Conservation (phyloP, 2,797 vertebrate genomes). For the Mycteria americana region DNA sequence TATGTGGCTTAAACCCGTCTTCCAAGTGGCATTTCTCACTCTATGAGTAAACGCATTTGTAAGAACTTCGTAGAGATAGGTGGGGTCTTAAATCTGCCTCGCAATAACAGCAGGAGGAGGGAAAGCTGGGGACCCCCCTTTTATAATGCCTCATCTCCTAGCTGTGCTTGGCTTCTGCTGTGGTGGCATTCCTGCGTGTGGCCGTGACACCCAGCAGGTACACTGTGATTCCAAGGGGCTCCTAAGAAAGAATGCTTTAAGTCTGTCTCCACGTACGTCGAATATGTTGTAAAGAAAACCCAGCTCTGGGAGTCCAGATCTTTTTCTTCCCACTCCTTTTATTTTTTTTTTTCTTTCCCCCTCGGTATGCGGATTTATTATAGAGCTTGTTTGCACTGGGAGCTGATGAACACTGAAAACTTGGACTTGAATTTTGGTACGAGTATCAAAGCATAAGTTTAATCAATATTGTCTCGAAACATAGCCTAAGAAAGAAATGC, state of each 20-base stretch:
- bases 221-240: neutral
- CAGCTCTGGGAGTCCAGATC: neutral
- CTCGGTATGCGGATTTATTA: neutral
- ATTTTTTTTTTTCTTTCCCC: too few species aligned
- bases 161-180: neutral
- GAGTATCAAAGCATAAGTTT: neutral
- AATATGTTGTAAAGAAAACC: neutral
- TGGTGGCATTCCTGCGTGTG: neutral
- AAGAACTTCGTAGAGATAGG: neutral
- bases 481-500: neutral
- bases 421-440: neutral
- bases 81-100: neutral
- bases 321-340: neutral
- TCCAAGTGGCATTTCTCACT: neutral
- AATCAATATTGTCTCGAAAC: neutral
- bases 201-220: neutral
- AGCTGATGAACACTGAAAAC: neutral
- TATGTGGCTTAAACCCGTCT: neutral
- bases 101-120: neutral
- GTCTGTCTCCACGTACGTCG: fast-evolving
- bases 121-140: neutral
- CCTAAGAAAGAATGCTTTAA: neutral
- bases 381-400: neutral
- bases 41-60: neutral
- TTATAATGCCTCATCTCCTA: neutral